These are phyloP conservation scores for Prionailurus viverrinus DNA, from an alignment of 2,113 vertebrate genomes.

Conservation along the genomic window DNA sequence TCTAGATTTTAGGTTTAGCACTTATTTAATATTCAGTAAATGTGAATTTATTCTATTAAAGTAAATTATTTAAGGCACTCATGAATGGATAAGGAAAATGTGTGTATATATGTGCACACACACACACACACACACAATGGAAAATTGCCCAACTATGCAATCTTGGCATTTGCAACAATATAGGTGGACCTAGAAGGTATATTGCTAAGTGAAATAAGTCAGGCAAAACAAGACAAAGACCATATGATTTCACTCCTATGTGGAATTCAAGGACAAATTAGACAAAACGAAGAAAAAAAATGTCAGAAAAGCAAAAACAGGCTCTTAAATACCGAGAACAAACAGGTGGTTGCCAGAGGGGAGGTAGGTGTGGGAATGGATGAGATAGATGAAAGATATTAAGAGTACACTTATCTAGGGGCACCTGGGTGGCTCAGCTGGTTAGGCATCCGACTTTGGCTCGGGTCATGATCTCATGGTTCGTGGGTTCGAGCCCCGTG, in stretches of 20 bases:
- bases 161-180: background rate
- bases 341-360: background rate
- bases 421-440: background rate
- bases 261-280: background rate
- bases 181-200: background rate
- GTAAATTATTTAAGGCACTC: background rate
- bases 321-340: background rate
- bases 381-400: background rate
- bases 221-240: background rate
- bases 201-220: background rate
- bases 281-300: background rate
- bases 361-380: background rate
- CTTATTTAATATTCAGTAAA: background rate
- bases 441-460: no score
- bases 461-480: no score
- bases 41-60: background rate
- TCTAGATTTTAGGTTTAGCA: slow-evolving; percentile 23
- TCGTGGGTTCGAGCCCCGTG: no score
- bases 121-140: background rate
- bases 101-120: background rate
- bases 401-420: background rate
- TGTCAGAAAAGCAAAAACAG: background rate
- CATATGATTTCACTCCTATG: background rate
- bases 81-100: background rate
- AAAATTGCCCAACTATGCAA: background rate